These are phyloP conservation scores for Zootoca vivipara DNA, from an alignment of 2,113 vertebrate species.

Conservation along the genomic window DNA sequence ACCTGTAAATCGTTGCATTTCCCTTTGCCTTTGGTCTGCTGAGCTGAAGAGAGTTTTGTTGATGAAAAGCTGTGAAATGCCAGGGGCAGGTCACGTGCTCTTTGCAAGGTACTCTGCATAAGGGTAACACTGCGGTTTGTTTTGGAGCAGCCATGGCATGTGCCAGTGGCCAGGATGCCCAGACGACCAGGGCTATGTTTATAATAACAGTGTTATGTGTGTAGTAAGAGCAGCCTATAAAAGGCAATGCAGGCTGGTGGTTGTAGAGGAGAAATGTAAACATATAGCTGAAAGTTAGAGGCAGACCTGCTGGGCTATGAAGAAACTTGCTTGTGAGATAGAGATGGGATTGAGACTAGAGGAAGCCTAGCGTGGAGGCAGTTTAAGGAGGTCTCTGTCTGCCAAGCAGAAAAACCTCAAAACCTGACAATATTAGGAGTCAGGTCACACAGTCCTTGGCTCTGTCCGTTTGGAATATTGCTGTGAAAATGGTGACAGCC, in stretches of 20 bases:
- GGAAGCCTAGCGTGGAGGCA: not conserved
- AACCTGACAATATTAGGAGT: not conserved
- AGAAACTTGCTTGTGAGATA: not conserved
- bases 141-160: constrained; percentile 22
- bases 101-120: not conserved
- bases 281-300: constrained; percentile 34
- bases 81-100: not conserved
- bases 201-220: constrained; percentile 40
- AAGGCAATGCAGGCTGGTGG: constrained; percentile 50
- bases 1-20: not conserved
- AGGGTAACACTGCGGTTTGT: not conserved
- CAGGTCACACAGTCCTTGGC: too few species aligned
- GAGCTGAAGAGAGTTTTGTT: not conserved
- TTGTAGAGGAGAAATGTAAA: constrained; percentile 50
- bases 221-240: constrained; percentile 52
- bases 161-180: constrained; percentile 41
- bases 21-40: not conserved
- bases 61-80: not conserved
- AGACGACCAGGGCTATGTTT: constrained; percentile 39
- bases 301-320: constrained; percentile 1
- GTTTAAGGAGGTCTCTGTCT: not conserved
- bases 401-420: not conserved
- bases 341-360: not conserved
- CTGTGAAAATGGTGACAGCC: not conserved
- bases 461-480: not conserved